Conservation (phyloP, 2,797 vertebrate species). For the Knipowitschia caucasica region DNA sequence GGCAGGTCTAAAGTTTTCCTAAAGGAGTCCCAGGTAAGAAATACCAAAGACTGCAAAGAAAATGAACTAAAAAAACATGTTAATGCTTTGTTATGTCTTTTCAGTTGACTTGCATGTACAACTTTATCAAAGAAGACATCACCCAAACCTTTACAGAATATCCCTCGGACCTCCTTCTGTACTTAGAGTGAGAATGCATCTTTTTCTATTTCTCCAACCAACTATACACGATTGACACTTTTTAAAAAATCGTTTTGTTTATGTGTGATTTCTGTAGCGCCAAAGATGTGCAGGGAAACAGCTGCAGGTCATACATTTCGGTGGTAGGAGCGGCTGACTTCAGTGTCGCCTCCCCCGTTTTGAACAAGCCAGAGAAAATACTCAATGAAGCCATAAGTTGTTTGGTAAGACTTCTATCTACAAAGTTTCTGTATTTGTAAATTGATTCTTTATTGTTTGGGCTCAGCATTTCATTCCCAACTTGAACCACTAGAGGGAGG, state of each 20-base stretch:
- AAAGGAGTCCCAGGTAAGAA: conserved; percentile 60
- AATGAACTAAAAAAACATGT: background rate
- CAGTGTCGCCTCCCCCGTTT: conserved; percentile 47
- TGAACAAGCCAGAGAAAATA: conserved; percentile 43
- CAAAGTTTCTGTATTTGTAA: background rate
- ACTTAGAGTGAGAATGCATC: conserved; percentile 50
- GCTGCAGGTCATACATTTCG: conserved; percentile 61
- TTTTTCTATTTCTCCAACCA: background rate
- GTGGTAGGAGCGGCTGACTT: conserved; percentile 61
- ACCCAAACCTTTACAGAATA: conserved; percentile 53
- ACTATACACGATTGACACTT: background rate
- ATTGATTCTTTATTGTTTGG: background rate
- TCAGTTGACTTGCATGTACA: conserved; percentile 71
- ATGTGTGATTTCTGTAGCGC: conserved; percentile 38
- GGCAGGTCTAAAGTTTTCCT: conserved; percentile 50
- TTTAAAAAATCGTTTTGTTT: background rate
- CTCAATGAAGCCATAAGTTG: conserved; percentile 53
- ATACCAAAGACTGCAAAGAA: background rate
- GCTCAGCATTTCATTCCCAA: background rate
- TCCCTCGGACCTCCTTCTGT: conserved; percentile 68
- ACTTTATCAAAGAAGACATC: conserved; percentile 36
- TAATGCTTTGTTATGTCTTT: background rate
- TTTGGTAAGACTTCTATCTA: conserved; percentile 53
- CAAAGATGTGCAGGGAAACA: conserved; percentile 34
- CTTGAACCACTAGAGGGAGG: too few relatives aligned